Conservation (phyloP, 2,888 invertebrate genomes). For the Drosophila mimetica region DNA sequence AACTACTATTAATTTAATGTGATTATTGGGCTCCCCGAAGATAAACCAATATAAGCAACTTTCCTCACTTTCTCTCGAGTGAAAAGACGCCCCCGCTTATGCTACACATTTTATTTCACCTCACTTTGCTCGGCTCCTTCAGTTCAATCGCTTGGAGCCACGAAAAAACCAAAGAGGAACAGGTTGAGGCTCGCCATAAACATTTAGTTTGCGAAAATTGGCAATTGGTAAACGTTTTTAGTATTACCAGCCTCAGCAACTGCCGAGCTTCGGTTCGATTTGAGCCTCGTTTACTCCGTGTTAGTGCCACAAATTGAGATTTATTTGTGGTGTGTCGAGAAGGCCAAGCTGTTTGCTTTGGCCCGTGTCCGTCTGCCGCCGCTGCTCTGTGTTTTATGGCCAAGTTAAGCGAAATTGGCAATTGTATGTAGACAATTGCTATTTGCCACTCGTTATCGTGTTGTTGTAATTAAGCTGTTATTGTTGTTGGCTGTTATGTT, state of each 20-base stretch:
- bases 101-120: conserved; percentile 11
- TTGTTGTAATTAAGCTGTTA: conserved; percentile 77
- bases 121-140: neutral
- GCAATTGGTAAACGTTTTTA: conserved; percentile 67
- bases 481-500: conserved; percentile 43
- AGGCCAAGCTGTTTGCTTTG: conserved; percentile 37
- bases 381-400: conserved; percentile 62
- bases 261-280: conserved; percentile 23
- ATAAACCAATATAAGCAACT: too few species aligned
- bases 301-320: conserved; percentile 56
- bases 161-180: conserved; percentile 15
- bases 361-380: conserved; percentile 36
- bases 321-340: conserved; percentile 45
- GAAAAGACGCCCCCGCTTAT: neutral
- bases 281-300: conserved; percentile 40
- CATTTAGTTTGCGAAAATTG: conserved; percentile 69
- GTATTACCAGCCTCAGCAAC: conserved; percentile 29
- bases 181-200: conserved; percentile 55
- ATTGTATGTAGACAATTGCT: conserved; percentile 74
- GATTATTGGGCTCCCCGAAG: too few species aligned
- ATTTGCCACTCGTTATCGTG: conserved; percentile 59
- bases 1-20: too few species aligned
- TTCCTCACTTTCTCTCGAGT: neutral
- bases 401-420: conserved; percentile 75
- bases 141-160: neutral